These are phyloP conservation scores for Brenthis hecate DNA, from an alignment of 2,888 invertebrate species.

Conservation along the genomic window DNA sequence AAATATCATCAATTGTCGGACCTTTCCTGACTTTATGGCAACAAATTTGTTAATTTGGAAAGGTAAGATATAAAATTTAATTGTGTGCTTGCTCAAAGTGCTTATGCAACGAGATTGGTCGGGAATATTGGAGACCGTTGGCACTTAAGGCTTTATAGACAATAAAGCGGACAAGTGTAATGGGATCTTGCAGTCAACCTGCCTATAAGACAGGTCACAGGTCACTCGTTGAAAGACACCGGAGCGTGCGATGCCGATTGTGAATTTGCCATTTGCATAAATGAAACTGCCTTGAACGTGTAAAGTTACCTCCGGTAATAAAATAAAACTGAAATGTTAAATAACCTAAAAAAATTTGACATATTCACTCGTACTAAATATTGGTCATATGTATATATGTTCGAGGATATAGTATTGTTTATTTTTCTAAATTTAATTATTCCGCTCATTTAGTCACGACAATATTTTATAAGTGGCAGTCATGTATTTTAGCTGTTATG, in stretches of 20 bases:
- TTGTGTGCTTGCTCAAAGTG: slow-evolving; percentile 38
- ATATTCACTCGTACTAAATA: too few relatives aligned
- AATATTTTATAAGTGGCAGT: too few relatives aligned
- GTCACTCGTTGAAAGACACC: slow-evolving; percentile 50
- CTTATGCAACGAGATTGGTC: slow-evolving; percentile 41
- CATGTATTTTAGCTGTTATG: not conserved
- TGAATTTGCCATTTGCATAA: slow-evolving; percentile 40
- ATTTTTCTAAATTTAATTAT: too few relatives aligned
- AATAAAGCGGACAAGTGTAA: slow-evolving; percentile 70
- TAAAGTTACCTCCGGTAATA: slow-evolving; percentile 13
- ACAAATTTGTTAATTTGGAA: slow-evolving; percentile 42
- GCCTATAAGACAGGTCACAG: slow-evolving; percentile 59
- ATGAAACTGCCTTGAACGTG: slow-evolving; percentile 30
- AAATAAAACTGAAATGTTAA: slow-evolving; percentile 2
- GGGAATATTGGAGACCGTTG: slow-evolving; percentile 53
- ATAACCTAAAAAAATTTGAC: not conserved
- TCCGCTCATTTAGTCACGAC: too few relatives aligned
- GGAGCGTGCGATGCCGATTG: slow-evolving; percentile 41
- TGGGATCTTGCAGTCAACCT: slow-evolving; percentile 62
- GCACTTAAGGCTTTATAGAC: slow-evolving; percentile 72
- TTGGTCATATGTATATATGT: too few relatives aligned
- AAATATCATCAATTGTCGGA: slow-evolving; percentile 44
- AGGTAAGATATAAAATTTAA: slow-evolving; percentile 42
- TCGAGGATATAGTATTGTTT: too few relatives aligned
- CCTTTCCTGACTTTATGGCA: slow-evolving; percentile 48